A percentile compares a stretch with the other conserved stretches of the same genome.
Conservation (phyloP, 2,797 vertebrate genomes). For the Notoglanidium macrostoma region DNA sequence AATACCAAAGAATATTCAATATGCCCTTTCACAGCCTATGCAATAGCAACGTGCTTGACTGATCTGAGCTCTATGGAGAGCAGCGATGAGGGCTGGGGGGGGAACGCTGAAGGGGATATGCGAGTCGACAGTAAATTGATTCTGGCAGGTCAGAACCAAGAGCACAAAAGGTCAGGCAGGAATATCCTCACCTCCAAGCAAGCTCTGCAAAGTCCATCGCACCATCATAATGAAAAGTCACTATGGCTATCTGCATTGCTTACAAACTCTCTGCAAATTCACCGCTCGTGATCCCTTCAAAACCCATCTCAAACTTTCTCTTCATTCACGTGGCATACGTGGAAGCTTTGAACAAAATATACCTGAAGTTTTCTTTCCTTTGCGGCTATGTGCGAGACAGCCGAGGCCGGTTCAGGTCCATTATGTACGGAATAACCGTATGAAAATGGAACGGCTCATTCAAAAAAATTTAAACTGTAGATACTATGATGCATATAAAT, state of each 20-base stretch:
- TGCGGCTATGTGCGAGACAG: too few relatives aligned
- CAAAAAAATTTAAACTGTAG: too few relatives aligned
- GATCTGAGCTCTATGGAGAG: slow-evolving; percentile 3
- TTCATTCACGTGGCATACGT: too few relatives aligned
- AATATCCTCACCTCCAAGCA: slow-evolving; percentile 39
- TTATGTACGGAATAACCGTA: too few relatives aligned
- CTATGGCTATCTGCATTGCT: slow-evolving; percentile 1
- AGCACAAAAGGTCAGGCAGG: slow-evolving; percentile 18
- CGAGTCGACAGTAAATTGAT: slow-evolving; percentile 45
- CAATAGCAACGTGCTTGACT: background rate
- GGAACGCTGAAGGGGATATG: background rate
- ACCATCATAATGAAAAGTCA: slow-evolving; percentile 1
- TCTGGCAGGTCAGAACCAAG: slow-evolving; percentile 45
- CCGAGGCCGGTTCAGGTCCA: too few relatives aligned
- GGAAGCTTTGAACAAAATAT: too few relatives aligned
- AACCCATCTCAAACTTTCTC: too few relatives aligned
- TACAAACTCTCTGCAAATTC: background rate
- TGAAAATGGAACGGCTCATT: too few relatives aligned
- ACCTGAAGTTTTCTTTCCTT: too few relatives aligned
- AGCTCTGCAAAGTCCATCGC: slow-evolving; percentile 28
- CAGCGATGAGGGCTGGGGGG: background rate
- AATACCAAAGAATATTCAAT: background rate
- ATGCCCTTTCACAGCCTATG: slow-evolving; percentile 5
- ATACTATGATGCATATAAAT: too few relatives aligned
- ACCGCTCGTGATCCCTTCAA: too few relatives aligned